Evolutionary conservation across 2,888 invertebrate genomes (phyloP), one percentile per base, ranked within the genome.

Genomic region (Drosophila seclusa): DNA sequence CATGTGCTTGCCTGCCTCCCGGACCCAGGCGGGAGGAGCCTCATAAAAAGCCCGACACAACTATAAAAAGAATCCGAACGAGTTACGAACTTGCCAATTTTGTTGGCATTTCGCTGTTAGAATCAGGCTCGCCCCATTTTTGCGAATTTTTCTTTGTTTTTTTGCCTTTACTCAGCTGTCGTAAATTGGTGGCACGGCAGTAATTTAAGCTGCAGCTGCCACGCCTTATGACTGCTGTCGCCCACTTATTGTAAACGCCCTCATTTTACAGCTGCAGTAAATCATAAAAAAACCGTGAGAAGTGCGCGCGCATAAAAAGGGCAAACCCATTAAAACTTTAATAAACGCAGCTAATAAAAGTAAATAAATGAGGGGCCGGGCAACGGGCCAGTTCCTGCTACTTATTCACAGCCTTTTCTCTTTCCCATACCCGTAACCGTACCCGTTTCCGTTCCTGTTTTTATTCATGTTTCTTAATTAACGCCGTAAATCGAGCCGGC

Each of bases 11-110:
- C 38, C 34, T 49, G 50, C 13, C 29, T n/a, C 29, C 13, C 16
- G 2, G 36, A 18, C 42, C 36, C 31, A 24, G 42, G 42, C 68
- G 6, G 34, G 45, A 31, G 63, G 38, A 59, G 59, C 58, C 63
- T 69, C 83, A 83, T 83, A 88, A 88, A 88, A 87, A 48, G 27
- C 64, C 57, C 73, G 64, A 62, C 81, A 68, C 75, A 88, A 86
- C 85, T 85, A 85, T 85, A 85, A 86, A 88, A 86, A 78, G 88
- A 88, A 86, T 86, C 88, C 86, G 82, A 85, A 78, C 88, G 88
- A 82, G 87, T 80, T 78, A 76, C 82, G 76, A 70, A 83, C 82
- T 74, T 65, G 76, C 83, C 85, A 87, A 80, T 84, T 84, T 83
- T 73, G 76, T 73, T 67, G 64, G 62, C 50, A 57, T 66, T 68